Conservation (phyloP, 2,113 vertebrate genomes). For the Hyla sarda region DNA sequence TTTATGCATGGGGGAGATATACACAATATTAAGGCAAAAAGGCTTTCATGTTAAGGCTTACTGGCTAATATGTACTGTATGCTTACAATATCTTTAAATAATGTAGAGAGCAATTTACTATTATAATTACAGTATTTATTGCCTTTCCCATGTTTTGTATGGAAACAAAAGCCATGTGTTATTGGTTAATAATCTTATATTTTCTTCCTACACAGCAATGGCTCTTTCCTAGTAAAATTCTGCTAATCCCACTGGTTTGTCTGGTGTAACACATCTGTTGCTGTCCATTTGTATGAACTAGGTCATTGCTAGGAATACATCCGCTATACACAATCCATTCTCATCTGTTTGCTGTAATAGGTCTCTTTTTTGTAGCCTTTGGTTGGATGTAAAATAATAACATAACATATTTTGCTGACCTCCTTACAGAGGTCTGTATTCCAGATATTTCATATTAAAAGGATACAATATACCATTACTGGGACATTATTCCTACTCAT, state of each 20-base stretch:
- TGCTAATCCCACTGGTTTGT: constrained; percentile 53
- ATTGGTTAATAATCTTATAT: constrained; percentile 48
- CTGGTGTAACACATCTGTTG: constrained; percentile 52
- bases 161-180: not conserved
- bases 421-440: not conserved
- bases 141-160: not conserved
- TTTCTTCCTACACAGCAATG: constrained; percentile 9
- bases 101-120: too few species aligned
- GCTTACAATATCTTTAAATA: too few species aligned
- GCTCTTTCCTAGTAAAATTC: constrained; percentile 21
- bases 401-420: not conserved
- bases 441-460: not conserved
- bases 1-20: too few species aligned
- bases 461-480: not conserved
- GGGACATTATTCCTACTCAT: not conserved
- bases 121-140: too few species aligned
- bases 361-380: not conserved
- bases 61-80: not conserved
- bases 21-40: too few species aligned
- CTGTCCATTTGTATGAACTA: constrained; percentile 55
- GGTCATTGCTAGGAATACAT: constrained; percentile 44
- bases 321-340: constrained; percentile 14
- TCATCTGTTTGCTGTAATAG: constrained; percentile 6
- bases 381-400: not conserved
- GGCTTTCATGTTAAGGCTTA: not conserved